Base-by-base conservation (phyloP, 2,888 invertebrate genomes). In the Chironomus tentans region DNA sequence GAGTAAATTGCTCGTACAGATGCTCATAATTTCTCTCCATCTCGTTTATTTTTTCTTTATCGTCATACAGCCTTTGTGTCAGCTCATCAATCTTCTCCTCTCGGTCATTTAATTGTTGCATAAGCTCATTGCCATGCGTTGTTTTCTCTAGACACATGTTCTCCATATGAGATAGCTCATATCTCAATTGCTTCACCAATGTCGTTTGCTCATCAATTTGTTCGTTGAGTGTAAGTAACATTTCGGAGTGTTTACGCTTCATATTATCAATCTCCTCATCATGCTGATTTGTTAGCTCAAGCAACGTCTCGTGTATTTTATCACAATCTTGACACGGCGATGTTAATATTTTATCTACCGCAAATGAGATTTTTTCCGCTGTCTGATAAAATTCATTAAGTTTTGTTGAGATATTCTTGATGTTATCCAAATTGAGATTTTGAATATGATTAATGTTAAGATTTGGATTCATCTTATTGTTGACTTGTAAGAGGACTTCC, bases 241-340 rank as follows among this genome's bases (percentile, higher is more conserved):
- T 80, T 77, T 80, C 80, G 77, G 80, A 84, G 77, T 84, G 84
- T 65, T 81, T 81, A 10, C 83, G 82, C 77, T 84, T 84, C 47
- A 86, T 79, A 7, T 81, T 80, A 74, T 83, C 80, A 21, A 85
- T 72, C 77, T 85, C 83, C 38, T 81, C 81, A 77, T 82, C 82
- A 76, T 85, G 85, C 70, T 84, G 82, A 18, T 79, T 79, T 24
- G 82, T 82, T 46, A 86, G 78, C 65, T 81, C 79, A 62, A 84
- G 81, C 21, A 86, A 80, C 72, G 83, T 83, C 22, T 85, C 83
- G 77, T 86, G 85, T 74, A 87, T 80, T 76, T 84, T 82, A 50
- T 82, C 80, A 78, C 87, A 87, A 75, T 85, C 84, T 70, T 84
- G 82, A 77, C 87, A 87, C 3, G 85, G 82, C 61, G 82, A 79